phyloP scores from a whole-genome alignment of 2,113 vertebrate genomes.

The Ceratotherium simum region DNA sequence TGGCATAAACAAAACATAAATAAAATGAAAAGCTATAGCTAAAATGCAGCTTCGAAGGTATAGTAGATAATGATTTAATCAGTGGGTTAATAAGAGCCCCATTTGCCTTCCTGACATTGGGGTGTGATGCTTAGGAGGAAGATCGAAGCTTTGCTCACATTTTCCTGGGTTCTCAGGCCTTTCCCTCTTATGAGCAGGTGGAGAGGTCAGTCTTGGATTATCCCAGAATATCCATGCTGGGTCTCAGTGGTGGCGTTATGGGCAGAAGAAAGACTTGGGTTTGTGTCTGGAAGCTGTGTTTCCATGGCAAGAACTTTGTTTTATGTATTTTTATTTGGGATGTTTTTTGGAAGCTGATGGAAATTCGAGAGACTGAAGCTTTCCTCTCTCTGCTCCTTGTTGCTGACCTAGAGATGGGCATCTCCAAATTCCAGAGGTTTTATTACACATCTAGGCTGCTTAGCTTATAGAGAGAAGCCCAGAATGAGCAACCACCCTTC shows the following conservation, averaged over 20 bases:
- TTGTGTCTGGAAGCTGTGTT: neutral
- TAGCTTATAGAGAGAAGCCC: neutral
- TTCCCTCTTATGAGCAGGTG: accelerated
- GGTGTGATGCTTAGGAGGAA: accelerated
- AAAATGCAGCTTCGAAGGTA: neutral
- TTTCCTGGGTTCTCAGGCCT: neutral
- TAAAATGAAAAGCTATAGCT: neutral
- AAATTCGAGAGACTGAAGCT: too few relatives aligned
- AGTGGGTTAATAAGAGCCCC: accelerated
- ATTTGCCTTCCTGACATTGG: accelerated
- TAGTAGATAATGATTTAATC: accelerated
- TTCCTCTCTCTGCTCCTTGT: neutral
- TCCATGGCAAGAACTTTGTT: neutral
- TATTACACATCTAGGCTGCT: accelerated
- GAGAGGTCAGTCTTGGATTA: accelerated
- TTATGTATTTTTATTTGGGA: neutral
- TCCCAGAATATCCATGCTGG: neutral
- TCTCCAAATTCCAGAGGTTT: neutral
- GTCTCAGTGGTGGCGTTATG: neutral
- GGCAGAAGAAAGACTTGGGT: accelerated
- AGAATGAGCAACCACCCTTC: accelerated
- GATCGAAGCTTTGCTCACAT: accelerated
- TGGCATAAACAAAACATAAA: neutral
- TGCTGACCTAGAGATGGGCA: accelerated
- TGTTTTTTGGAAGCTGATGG: neutral